phyloP scores from a whole-genome alignment of 2,888 invertebrate species.

The Dinocampus coccinellae region DNA sequence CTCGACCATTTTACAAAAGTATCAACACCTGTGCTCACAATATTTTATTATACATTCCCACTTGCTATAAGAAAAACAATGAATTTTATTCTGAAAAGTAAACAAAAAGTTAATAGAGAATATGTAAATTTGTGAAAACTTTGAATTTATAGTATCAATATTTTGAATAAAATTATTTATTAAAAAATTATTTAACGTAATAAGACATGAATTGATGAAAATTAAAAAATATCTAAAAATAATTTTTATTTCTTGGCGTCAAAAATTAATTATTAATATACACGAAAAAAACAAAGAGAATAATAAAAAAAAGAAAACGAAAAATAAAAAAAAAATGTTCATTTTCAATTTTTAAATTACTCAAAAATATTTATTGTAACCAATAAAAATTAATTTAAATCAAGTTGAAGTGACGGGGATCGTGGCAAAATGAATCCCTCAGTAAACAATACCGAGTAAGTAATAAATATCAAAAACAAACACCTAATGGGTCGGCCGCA shows the following conservation, averaged over 20 bases:
- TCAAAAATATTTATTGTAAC: not conserved
- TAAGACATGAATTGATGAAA: too few relatives aligned
- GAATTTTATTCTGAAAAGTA: not conserved
- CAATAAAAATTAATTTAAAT: not conserved
- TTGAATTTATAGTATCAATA: too few relatives aligned
- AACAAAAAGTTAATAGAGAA: too few relatives aligned
- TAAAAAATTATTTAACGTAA: too few relatives aligned
- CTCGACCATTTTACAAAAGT: slow-evolving; percentile 48
- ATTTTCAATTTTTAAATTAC: not conserved
- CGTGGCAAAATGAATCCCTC: slow-evolving; percentile 10
- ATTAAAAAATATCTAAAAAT: too few relatives aligned
- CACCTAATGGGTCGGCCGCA: slow-evolving; percentile 54
- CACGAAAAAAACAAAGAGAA: too few relatives aligned
- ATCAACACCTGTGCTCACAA: slow-evolving; percentile 58
- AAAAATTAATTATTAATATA: too few relatives aligned
- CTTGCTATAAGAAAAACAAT: not conserved
- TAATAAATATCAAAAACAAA: slow-evolving; percentile 58
- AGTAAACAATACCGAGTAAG: slow-evolving; percentile 31
- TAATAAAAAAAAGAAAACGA: not conserved
- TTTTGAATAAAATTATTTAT: too few relatives aligned
- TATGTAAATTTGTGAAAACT: too few relatives aligned
- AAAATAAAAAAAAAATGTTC: not conserved
- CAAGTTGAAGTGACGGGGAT: not conserved
- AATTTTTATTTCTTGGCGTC: too few relatives aligned
- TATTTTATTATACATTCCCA: slow-evolving; percentile 7